Evolutionary conservation across 2,888 invertebrate genomes (phyloP), one percentile per base, ranked within the genome.

Genomic region (Epinotia brunnichana): DNA sequence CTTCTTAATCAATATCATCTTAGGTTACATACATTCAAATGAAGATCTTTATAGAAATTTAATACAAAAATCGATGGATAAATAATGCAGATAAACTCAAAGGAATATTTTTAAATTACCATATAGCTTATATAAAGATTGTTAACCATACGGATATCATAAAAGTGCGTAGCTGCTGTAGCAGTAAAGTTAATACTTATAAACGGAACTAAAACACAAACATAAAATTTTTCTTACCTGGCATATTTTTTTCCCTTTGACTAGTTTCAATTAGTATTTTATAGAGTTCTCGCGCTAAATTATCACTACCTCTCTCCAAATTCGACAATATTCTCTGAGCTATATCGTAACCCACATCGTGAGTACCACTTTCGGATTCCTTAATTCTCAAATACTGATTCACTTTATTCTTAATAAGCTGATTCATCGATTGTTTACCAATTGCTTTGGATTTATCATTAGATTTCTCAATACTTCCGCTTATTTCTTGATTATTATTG

Each of bases 351-450:
- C 83, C 87, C 0, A 88, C 75, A 75, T 90, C 87, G 35, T 81
- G 74, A 5, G 71, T 78, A 0, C 51, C 29, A 0, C 77, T 79
- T 64, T 78, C 78, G 0, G 77, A 76, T 74, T 89, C 85, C 80
- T 88, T 90, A 1, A 81, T 75, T 74, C 80, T 83, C 19, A 91
- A 75, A 71, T 86, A 91, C 2, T 81, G 69, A 53, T 80, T 74
- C 57, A 91, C 79, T 29, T 90, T 86, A 75, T 90, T 91, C 74
- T 79, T 87, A 9, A 92, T 91, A 2, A 92, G 74, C 70, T 90
- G 90, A 73, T 83, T 87, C 10, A 91, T 75, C n/a, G 91, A 82
- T 79, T 88, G 84, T 66, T 87, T 83, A 79, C 87, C 87, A 0
- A 84, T 82, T 35, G 90, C 51, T 76, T 82, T 87, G n/a, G 83